A percentile compares a stretch with the other conserved stretches of the same genome.
phyloP scores from a whole-genome alignment of 2,888 invertebrate genomes.

The Synanthedon tipuliformis region DNA sequence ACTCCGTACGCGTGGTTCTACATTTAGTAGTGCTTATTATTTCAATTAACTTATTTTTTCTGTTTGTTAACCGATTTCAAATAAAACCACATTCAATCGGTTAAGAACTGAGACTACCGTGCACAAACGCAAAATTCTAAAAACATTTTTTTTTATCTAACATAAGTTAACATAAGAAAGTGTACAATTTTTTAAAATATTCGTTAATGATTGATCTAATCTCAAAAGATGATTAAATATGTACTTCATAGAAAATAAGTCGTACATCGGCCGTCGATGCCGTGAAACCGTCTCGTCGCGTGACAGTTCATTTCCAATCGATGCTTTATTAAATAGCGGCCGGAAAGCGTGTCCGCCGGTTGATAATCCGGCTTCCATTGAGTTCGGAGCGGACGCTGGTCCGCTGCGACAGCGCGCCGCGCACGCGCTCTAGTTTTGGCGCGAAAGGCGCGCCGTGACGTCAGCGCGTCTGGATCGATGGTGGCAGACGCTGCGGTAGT shows the following conservation, averaged over 20 bases:
- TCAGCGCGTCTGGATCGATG: constrained; percentile 70
- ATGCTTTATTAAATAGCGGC: constrained; percentile 40
- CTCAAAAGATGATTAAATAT: too few relatives aligned
- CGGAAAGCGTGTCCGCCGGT: constrained; percentile 58
- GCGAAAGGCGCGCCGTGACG: constrained; percentile 68
- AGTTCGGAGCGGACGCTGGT: constrained; percentile 37
- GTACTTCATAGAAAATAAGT: background rate
- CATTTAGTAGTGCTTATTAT: too few relatives aligned
- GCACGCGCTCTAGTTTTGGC: constrained; percentile 68
- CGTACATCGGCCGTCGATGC: constrained; percentile 17
- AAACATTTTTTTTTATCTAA: too few relatives aligned
- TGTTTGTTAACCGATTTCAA: too few relatives aligned
- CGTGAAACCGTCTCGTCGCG: constrained; percentile 41
- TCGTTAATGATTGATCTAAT: too few relatives aligned
- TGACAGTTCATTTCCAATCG: constrained; percentile 45
- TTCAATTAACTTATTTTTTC: too few relatives aligned
- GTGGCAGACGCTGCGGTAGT: constrained; percentile 70
- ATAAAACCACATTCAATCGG: too few relatives aligned
- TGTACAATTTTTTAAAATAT: too few relatives aligned
- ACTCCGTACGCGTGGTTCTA: too few relatives aligned
- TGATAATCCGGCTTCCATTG: constrained; percentile 59
- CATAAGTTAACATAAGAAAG: too few relatives aligned
- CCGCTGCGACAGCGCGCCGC: constrained; percentile 58
- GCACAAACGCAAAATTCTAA: too few relatives aligned
- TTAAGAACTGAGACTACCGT: too few relatives aligned